phyloP scores from a whole-genome alignment of 2,888 invertebrate genomes.

The Amphimallon solstitiale region DNA sequence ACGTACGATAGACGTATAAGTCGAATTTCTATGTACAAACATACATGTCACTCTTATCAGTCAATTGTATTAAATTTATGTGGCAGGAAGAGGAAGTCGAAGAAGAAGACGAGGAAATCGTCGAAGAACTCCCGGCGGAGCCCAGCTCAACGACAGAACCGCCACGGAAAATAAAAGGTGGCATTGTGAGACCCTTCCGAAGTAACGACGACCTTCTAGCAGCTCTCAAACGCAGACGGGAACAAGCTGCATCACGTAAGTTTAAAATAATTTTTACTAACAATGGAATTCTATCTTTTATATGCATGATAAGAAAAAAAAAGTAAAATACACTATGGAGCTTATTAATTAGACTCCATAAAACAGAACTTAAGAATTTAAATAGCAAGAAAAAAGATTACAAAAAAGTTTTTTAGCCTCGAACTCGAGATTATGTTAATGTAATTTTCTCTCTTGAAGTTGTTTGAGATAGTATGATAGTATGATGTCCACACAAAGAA shows the following conservation, averaged over 20 bases:
- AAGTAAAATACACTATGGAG: too few relatives aligned
- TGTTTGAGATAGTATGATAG: too few relatives aligned
- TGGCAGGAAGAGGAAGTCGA: conserved; percentile 48
- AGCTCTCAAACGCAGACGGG: conserved; percentile 76
- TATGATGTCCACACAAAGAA: too few relatives aligned
- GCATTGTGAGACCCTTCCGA: conserved; percentile 78
- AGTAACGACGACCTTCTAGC: conserved; percentile 81
- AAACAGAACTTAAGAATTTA: too few relatives aligned
- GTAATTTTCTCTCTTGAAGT: too few relatives aligned
- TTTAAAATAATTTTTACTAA: too few relatives aligned
- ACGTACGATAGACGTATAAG: neutral
- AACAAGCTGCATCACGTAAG: conserved; percentile 73
- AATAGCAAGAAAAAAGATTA: too few relatives aligned
- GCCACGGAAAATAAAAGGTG: conserved; percentile 73
- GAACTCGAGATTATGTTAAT: too few relatives aligned
- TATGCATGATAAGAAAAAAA: too few relatives aligned
- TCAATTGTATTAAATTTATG: conserved; percentile 11
- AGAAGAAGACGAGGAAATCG: conserved; percentile 64
- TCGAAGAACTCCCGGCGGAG: conserved; percentile 65
- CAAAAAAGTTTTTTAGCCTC: too few relatives aligned
- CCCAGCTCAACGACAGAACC: conserved; percentile 77
- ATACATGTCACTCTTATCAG: neutral
- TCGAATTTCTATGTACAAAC: conserved; percentile 9
- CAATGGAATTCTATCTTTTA: too few relatives aligned
- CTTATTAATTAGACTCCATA: too few relatives aligned